Base-by-base conservation (phyloP, 2,797 vertebrate species). In the Psittacula echo region DNA sequence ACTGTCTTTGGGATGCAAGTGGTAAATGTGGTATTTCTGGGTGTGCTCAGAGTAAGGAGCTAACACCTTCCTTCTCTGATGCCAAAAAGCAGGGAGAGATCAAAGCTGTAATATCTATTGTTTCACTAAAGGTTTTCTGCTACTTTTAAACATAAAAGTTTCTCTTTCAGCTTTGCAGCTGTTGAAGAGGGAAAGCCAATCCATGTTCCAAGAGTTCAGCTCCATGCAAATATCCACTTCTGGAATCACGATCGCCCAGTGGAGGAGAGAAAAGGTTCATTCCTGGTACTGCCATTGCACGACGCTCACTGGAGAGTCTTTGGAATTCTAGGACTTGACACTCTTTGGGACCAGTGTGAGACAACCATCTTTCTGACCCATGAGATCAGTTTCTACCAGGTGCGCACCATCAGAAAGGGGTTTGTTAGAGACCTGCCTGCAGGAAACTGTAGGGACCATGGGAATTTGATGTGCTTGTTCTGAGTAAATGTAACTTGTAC, bases 301-400 rank as follows among this genome's bases (percentile, higher is more conserved):
- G 98, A 98, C 44, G 70, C 88, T 66, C 24, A 16, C 32, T 97
- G 97, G 89, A 98, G 95, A 78, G 95, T 95, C 70, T 98, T 98
- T 84, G 98, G 98, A 44, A 93, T 98, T 88, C 62, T 98, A 48
- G 97, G 97, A 80, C 61, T 98, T 75, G 98, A 98, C 61, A 98
- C 98, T 9, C 93, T 98, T 86, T 65, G 27, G 85, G 98, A 98
- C 19, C 42, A 62, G 12, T 26, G 67, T 82, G 88, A 97, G 10
- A 73, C 96, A 90, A 97, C 92, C 77, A 96, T 98, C 87, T 98
- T 98, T 58, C 87, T 97, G 37, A 87, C 93, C 72, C 98, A 98
- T 18, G 98, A 98, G 92, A 98, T 98, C 84, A 90, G 75, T 50
- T 98, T 98, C 97, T 98, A 98, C 14, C 98, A 98, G 97, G 98